Base-by-base conservation (phyloP, 2,888 invertebrate genomes). In the Tipula confusa region DNA sequence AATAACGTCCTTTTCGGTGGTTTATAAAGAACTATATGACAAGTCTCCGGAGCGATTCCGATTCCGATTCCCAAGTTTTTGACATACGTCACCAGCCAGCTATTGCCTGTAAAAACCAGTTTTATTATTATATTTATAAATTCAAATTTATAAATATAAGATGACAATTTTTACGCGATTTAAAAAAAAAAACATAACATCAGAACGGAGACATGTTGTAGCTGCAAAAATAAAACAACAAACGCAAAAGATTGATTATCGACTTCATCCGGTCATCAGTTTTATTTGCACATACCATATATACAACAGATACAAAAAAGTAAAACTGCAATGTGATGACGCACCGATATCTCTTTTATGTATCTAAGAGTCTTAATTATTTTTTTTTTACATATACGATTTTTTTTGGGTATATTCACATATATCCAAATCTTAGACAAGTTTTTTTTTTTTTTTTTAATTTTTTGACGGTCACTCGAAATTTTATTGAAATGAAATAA, bases 301-400 rank as follows among this genome's bases (percentile, higher is more conserved):
- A 48, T 64, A 64, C 6, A n/a, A 15, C 64, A 64, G 6, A 11
- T 15, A 24, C 28, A 79, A 79, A 13, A 79, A 79, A n/a, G n/a
- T n/a, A n/a, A 80, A 80, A 80, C 80, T 80, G 80, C 80, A 80
- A 80, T n/a, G 80, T 80, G 80, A 80, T 80, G 80, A 80, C 80
- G 80, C 80, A 80, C 13, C 4, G n/a, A 80, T 80, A 31, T 80
- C 64, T 64, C 64, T 64, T 64, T 64, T 64, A 64, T 24, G 7
- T 64, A 64, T 64, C 64, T 64, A 24, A 64, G 18, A 64, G 64
- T 64, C 64, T 64, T 64, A 64, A 64, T 64, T 64, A 64, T 64
- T 64, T 0, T 64, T 64, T 64, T 11, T 64, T 24, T 36, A 36
- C 3, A 36, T 36, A 36, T 36, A 43, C n/a, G n/a, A 43, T 43